Base-by-base conservation (phyloP, 1,140 invertebrate genomes). In the Lutraria rhynchaena region DNA sequence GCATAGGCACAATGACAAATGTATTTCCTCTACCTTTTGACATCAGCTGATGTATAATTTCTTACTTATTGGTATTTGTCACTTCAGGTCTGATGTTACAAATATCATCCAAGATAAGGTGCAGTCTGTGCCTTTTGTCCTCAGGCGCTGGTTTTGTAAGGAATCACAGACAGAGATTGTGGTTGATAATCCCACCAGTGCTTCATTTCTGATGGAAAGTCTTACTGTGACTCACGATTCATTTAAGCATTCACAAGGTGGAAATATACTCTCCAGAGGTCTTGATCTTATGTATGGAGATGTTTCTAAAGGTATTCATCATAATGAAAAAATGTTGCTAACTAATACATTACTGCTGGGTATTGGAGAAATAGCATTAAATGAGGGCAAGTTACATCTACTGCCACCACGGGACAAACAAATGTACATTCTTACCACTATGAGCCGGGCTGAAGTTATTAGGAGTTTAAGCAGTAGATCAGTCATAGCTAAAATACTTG, bases 301-400 rank as follows among this genome's bases (percentile, higher is more conserved):
- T 19, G 85, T 91, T 0, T 80, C 75, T 5, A 91, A 89, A 69
- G 92, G 92, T 1, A 84, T 89, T 46, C 91, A 92, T 35, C 89
- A 92, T 69, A 87, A 87, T 33, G 93, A 93, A 78, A 78, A 86
- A 57, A 91, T 93, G 88, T 75, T 93, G 27, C 41, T 85, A 7
- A 85, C 89, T 31, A 91, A 91, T 13, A 89, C 89, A 13, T 73
- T 73, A 9, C 29, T 93, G 15, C 81, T 92, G 2, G 93, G 87
- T 7, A 82, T 93, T 11, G 93, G 93, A 15, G 84, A 89, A 82
- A 22, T 93, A 0, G 82, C 83, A 7, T 71, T 90, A 7, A 87
- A 90, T n/a, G 84, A 81, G 41, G 88, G 87, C 1, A 84, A 82
- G 31, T 31, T 92, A 3, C 89, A 87, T 49, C 69, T 93, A 44